These are phyloP conservation scores for Chrosomus eos DNA, from an alignment of 2,797 vertebrate genomes.

Conservation along the genomic window DNA sequence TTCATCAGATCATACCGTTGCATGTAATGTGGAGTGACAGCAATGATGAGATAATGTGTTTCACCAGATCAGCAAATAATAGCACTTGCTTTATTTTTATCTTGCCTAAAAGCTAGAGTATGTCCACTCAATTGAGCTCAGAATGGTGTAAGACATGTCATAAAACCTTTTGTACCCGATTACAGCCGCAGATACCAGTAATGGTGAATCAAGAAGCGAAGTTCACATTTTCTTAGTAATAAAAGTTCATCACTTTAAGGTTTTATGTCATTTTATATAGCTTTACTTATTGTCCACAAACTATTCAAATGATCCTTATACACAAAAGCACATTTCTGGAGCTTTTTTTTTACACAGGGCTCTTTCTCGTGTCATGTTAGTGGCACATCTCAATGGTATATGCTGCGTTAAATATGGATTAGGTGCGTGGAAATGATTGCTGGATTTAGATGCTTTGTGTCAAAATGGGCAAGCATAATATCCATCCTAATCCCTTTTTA, in stretches of 20 bases:
- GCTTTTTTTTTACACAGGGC: not conserved
- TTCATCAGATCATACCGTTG: slow-evolving; percentile 66
- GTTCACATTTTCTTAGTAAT: slow-evolving; percentile 2
- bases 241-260: not conserved
- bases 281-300: not conserved
- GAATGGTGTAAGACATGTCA: slow-evolving; percentile 18
- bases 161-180: slow-evolving; percentile 31
- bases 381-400: slow-evolving; percentile 34
- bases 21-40: slow-evolving; percentile 50
- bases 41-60: slow-evolving; percentile 59
- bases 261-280: not conserved
- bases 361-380: not conserved
- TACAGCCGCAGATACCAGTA: not conserved
- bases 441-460: slow-evolving; percentile 63
- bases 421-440: slow-evolving; percentile 55
- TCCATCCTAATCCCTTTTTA: slow-evolving; percentile 70
- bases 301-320: not conserved
- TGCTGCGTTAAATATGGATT: slow-evolving; percentile 57
- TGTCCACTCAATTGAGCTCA: slow-evolving; percentile 47
- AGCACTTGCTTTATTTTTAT: slow-evolving; percentile 45
- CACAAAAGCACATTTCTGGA: not conserved
- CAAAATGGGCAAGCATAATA: slow-evolving; percentile 65
- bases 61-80: slow-evolving; percentile 49
- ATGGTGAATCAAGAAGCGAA: not conserved
- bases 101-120: slow-evolving; percentile 22